Evolutionary conservation across 2,888 invertebrate genomes (phyloP), one percentile per base, ranked within the genome.

Genomic region (Patella pellucida): DNA sequence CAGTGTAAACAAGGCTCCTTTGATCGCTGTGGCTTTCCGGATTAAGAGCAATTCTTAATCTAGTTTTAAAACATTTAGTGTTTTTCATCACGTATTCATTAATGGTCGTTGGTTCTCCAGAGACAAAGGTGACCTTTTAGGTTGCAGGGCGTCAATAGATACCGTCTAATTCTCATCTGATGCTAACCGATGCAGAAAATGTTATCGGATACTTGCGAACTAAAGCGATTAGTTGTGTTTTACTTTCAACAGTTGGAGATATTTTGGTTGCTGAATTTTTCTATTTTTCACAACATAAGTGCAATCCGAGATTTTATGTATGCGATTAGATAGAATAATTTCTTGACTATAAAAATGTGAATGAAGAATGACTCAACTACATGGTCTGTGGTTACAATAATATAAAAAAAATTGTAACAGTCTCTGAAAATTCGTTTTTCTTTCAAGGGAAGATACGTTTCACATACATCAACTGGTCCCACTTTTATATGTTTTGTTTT

Each of bases 121-220:
- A 62, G 62, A 62, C 62, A 62, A 62, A 23, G 23, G 23, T 23
- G 62, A 62, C 62, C 62, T 62, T 62, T 62, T 23, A 62, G 62
- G 23, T 23, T 62, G 41, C 41, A 41, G 41, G 41, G 41, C 41
- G 41, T 41, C 41, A 41, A 41, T 41, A 41, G 41, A 41, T 41
- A 41, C 41, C 41, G 41, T 41, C 41, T 41, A 41, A 41, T 9
- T 41, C 41, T 41, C 41, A 41, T 62, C 23, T 62, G 23, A 23
- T 23, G 23, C 62, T 62, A 23, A 62, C 62, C 23, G 62, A 62
- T 11, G 62, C 62, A 62, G 62, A 62, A 62, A 62, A 62, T 62
- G 19, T 62, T 23, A 62, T 62, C 62, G 23, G 62, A 62, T 62
- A 62, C 23, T 62, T 11, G 12, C 11, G 23, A 23, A 62, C 19